Base-by-base conservation (phyloP, 2,113 vertebrate genomes). In the Prionailurus bengalensis region DNA sequence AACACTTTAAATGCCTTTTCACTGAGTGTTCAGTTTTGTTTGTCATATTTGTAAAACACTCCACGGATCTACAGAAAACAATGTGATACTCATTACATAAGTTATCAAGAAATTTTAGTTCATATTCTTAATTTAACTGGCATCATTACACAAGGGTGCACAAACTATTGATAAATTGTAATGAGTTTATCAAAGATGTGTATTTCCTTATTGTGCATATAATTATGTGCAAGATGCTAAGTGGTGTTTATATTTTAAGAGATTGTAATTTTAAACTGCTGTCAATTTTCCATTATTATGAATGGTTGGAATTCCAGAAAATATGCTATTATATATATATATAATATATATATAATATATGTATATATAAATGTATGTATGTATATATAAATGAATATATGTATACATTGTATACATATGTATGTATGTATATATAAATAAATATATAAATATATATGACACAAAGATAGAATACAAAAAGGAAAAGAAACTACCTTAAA, bases 231-330 rank as follows among this genome's bases (percentile, higher is more conserved):
- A 63, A 89, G 23, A 21, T 68, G 10, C 8, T 79, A 31, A 89
- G 4, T 58, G n/a, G 1, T 55, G 19, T 84, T 94, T 83, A 74
- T 53, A 74, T 87, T 66, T 96, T 86, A 85, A 88, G 48, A 91
- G 4, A 88, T 45, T 55, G 12, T 70, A 53, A 42, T 39, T 94
- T 74, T 87, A 81, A 95, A 65, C 1, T 84, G 42, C 71, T 7
- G 6, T 80, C 0, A 68, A 71, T 61, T 85, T 16, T 91, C 4
- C 66, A 86, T 78, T 81, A 71, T 48, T 93, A 31, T 78, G 93
- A 91, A 66, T 89, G 8, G 0, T 88, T 58, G 2, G 1, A 53
- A 16, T 87, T 94, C 45, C 29, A 74, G n/a, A 76, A 92, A 85
- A 88, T 58, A 90, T 31, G 17, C 27, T 90, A 83, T 58, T 58